Evolutionary conservation across 2,113 vertebrate genomes (phyloP), one percentile per base, ranked within the genome.

Genomic region (Anarrhichthys ocellatus): DNA sequence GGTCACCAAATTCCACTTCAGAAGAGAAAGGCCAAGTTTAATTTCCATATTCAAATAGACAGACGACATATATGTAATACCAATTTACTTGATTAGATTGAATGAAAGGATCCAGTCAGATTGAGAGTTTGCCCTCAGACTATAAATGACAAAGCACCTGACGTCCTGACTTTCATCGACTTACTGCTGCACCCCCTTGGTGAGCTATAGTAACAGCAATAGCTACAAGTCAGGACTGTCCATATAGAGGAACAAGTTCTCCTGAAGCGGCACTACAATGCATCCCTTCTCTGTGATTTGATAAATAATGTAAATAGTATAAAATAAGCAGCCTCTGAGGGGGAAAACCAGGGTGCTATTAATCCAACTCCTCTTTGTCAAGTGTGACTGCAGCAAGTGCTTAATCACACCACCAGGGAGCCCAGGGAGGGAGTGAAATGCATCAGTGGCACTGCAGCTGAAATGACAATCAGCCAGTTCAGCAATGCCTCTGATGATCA

Each of bases 381-480:
- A 87, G 88, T 89, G 89, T 88, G 80, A 75, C 79, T 81, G 84
- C 86, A 80, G 89, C 82, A 70, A 90, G 89, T 79, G 87, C 89
- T 94, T 92, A 88, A 94, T 94, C 92, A 92, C 86, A 80, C 72
- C 78, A 77, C 73, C 84, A 69, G 87, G 80, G 83, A 91, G 77
- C 78, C 62, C 34, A 7, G 86, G 79, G 85, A 88, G 87, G 78
- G 86, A 91, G 89, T 82, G 90, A 88, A 88, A 90, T 71, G 89
- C 90, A 88, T 92, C 85, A 89, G 88, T 67, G 86, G 72, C 88
- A 80, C 88, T 81, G 88, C 89, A 90, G 91, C 93, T 93, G 92
- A 92, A 90, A 89, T 90, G 89, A 93, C 92, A 93, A 91, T 91
- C 91, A 93, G 82, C 85, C 72, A 85, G 87, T 92, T 92, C 92